These are phyloP conservation scores for Redunca redunca DNA, from an alignment of 2,113 vertebrate genomes.

Conservation along the genomic window DNA sequence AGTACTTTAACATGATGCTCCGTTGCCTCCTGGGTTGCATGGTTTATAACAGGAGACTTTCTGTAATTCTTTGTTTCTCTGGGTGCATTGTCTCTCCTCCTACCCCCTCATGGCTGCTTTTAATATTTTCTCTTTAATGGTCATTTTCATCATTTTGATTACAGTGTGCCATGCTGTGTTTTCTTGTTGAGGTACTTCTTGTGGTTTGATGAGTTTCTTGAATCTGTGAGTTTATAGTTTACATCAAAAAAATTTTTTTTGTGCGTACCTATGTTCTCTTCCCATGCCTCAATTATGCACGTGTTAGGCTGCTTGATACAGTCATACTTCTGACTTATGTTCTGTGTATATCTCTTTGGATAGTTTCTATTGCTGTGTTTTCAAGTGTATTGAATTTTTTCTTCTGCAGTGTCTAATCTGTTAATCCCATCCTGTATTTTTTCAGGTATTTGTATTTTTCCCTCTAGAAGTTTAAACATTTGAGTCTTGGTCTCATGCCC, in stretches of 20 bases:
- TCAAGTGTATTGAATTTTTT: background rate
- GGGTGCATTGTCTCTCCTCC: background rate
- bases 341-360: background rate
- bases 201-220: background rate
- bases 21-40: background rate
- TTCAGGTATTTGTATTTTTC: background rate
- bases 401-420: background rate
- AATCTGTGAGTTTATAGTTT: background rate
- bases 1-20: background rate
- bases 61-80: background rate
- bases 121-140: slow-evolving; percentile 8
- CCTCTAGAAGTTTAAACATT: background rate
- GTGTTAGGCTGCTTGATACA: background rate
- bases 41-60: background rate
- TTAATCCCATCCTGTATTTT: background rate
- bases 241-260: background rate
- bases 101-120: background rate
- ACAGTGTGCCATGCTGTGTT: background rate
- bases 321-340: background rate
- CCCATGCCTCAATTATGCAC: background rate
- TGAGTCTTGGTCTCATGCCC: background rate
- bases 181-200: slow-evolving; percentile 10
- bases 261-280: background rate
- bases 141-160: background rate
- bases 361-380: background rate